Evolutionary conservation across 92 coral and sea anemone genomes (phyloP).

Genomic region (Paramuricea clavata): DNA sequence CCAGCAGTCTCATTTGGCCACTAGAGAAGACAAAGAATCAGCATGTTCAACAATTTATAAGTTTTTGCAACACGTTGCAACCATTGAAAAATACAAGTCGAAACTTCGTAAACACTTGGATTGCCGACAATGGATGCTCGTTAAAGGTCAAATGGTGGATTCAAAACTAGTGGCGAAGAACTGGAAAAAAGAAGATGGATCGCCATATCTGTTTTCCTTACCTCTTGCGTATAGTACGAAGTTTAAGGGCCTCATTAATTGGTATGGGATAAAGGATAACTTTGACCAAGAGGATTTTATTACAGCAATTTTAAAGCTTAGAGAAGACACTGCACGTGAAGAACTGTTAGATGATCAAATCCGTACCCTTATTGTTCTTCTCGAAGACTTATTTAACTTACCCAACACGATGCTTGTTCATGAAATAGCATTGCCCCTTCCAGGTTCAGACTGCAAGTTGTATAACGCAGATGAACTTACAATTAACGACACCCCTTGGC

Average conservation of each 20-base stretch:
- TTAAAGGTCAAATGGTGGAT: conserved; percentile 24
- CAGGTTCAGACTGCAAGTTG: conserved; percentile 64
- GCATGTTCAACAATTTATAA: conserved; percentile 15
- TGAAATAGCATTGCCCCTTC: conserved; percentile 83
- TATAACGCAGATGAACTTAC: conserved; percentile 69
- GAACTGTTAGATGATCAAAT: conserved; percentile 26
- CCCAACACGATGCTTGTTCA: neutral
- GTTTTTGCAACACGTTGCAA: conserved; percentile 7
- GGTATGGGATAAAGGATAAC: conserved; percentile 41
- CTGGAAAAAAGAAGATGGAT: conserved; percentile 21
- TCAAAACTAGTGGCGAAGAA: conserved; percentile 23
- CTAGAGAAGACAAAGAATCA: neutral
- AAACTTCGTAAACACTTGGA: conserved; percentile 10
- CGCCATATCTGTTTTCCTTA: conserved; percentile 56
- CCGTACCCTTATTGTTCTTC: conserved; percentile 28
- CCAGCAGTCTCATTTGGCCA: neutral
- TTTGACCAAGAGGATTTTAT: conserved; percentile 35
- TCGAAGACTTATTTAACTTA: conserved; percentile 11
- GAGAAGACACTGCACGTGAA: conserved; percentile 19
- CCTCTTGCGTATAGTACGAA: conserved; percentile 39
- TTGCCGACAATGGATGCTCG: conserved; percentile 36
- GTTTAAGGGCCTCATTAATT: conserved; percentile 31
- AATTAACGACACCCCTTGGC: conserved; percentile 91
- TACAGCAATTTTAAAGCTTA: conserved; percentile 39
- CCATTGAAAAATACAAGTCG: neutral